Evolutionary conservation across 2,888 invertebrate genomes (phyloP), one percentile per base, ranked within the genome.

Genomic region (Hermaeophaga mercurialis): DNA sequence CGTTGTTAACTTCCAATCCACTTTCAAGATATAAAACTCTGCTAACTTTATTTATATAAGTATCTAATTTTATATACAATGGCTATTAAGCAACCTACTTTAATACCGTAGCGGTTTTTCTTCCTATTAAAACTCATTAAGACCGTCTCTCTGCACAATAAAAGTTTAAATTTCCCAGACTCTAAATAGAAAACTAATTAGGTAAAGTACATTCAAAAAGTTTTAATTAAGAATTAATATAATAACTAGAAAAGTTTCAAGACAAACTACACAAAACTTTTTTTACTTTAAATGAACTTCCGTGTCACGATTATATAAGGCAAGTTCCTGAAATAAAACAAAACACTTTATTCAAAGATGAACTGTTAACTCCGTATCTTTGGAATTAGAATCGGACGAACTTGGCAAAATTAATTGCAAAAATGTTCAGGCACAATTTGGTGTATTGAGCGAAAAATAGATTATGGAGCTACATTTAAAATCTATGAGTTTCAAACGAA

Each of bases 221-320:
- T 58, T 59, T 61, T 56, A 54, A 61, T 61, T 56, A 61, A 48
- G 39, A 52, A 55, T 54, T 58, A 59, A 58, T 50, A 49, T 39
- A 48, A 49, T 56, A 53, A 54, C 45, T 45, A 31, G 56, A 41
- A 50, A 47, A 58, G 54, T 56, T 47, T 19, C 18, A 26, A 34
- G 41, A 46, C 47, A 56, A 54, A 54, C 53, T 36, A 47, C 33
- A 36, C 47, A 45, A 39, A 45, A 28, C 14, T 60, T 66, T 61
- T 56, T 34, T 50, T 24, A n/a, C n/a, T 44, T 56, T 52, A 58
- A 63, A 64, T 61, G 56, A 61, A 61, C 60, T 58, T 56, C 55
- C 33, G 45, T 53, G 59, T 50, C 60, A 52, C 48, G 36, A 55
- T 60, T 54, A 56, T 48, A 15, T 34, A 47, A 19, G 22, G 47